phyloP scores from a whole-genome alignment of 2,113 vertebrate genomes.

The Apodemus sylvaticus region DNA sequence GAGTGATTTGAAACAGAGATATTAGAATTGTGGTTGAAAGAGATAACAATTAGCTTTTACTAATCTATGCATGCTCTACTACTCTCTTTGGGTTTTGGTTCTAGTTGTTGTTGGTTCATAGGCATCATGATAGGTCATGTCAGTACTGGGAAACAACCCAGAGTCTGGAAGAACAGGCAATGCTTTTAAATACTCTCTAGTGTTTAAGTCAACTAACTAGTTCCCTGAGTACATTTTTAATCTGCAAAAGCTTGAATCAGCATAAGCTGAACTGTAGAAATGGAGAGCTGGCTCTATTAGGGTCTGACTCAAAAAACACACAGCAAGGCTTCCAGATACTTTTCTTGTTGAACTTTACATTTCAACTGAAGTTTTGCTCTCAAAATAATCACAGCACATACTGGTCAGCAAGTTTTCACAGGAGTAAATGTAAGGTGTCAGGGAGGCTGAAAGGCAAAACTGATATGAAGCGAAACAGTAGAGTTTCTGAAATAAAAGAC shows the following conservation, averaged over 20 bases:
- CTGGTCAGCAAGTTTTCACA: not conserved
- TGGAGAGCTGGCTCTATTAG: not conserved
- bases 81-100: not conserved
- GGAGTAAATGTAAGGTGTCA: not conserved
- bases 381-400: not conserved
- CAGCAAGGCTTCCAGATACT: not conserved
- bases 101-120: not conserved
- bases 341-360: not conserved
- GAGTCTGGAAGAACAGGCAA: not conserved
- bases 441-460: not conserved
- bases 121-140: not conserved
- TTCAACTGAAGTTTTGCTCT: not conserved
- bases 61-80: not conserved
- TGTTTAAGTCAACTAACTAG: not conserved
- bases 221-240: not conserved
- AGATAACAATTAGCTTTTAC: not conserved
- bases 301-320: not conserved
- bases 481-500: not conserved
- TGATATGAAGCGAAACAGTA: not conserved
- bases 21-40: not conserved
- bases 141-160: not conserved
- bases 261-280: too few relatives aligned
- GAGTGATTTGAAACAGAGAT: constrained; percentile 17
- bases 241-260: not conserved
- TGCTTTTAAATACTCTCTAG: too few relatives aligned